These are phyloP conservation scores for Orchesella cincta DNA, from an alignment of 1,140 invertebrate genomes.

Conservation along the genomic window DNA sequence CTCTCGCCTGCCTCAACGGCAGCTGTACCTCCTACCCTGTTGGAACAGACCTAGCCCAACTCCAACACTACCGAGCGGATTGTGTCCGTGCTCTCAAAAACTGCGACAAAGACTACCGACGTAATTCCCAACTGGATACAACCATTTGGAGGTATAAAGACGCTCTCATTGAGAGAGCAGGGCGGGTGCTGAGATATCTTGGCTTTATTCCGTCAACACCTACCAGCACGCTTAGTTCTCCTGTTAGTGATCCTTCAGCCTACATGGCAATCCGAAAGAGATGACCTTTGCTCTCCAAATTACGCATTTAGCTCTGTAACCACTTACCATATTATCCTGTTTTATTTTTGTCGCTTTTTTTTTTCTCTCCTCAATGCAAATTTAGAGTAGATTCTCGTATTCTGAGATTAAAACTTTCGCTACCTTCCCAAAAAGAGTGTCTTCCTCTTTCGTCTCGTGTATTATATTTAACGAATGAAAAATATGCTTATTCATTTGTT, in stretches of 20 bases:
- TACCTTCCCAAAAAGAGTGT: too few relatives aligned
- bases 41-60: slow-evolving; percentile 77
- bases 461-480: too few relatives aligned
- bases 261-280: not conserved
- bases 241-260: not conserved
- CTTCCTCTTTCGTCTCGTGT: too few relatives aligned
- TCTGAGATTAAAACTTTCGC: too few relatives aligned
- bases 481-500: too few relatives aligned
- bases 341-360: too few relatives aligned
- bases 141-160: slow-evolving; percentile 72
- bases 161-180: slow-evolving; percentile 43
- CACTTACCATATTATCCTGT: too few relatives aligned
- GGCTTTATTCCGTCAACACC: slow-evolving; percentile 44
- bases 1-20: slow-evolving; percentile 80
- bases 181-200: slow-evolving; percentile 36
- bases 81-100: slow-evolving; percentile 88
- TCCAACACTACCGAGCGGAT: slow-evolving; percentile 90
- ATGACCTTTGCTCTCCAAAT: slow-evolving; percentile 9
- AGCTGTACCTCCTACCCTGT: slow-evolving; percentile 84
- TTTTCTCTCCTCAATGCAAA: too few relatives aligned
- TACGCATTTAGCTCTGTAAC: too few relatives aligned
- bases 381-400: too few relatives aligned
- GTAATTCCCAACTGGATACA: slow-evolving; percentile 79
- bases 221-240: slow-evolving; percentile 5
- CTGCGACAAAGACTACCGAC: slow-evolving; percentile 76